Evolutionary conservation across 2,797 vertebrate genomes (phyloP), one percentile per base, ranked within the genome.

Genomic region (Brachyalestes nurse): DNA sequence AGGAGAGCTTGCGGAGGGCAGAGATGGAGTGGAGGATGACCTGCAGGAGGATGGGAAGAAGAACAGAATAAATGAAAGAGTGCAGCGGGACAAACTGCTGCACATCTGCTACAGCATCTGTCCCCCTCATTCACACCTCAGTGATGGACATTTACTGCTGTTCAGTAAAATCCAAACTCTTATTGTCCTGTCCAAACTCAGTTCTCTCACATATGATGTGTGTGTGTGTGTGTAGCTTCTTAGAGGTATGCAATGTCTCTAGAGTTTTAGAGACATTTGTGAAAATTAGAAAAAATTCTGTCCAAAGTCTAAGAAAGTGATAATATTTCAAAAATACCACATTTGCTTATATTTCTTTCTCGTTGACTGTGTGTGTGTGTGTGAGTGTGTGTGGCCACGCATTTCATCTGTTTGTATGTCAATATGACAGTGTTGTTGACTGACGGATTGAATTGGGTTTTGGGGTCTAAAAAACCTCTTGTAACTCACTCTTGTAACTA

Each of bases 1-100:
- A 58, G 75, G 66, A 21, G 65, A 60, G 21, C 53, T 21, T 21
- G 25, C 28, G 53, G 72, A 65, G 71, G 57, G 70, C 34, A 16
- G 71, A 78, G 57, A 75, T 61, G 76, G 67, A 74, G 53, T 61
- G 71, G 2, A 65, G 58, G 81, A 78, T 66, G 65, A 77, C 55
- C 34, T 64, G 77, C 65, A 66, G 62, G 58, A 81, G 65, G 74
- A 60, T 65, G 60, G 62, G 58, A 81, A 58, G 74, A 60, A 61
- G 25, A 82, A 42, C 19, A 4, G 69, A 49, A 71, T 45, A 62
- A 61, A 82, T 57, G 53, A 17, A 38, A 23, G n/a, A 82, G 13
- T 16, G 17, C 49, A 55, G 21, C 16, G 61, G 55, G 28, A 69
- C 64, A 75, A 8, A 14, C 9, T 13, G 42, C 28, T 5, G 10